These are phyloP conservation scores for Coturnix japonica DNA, from an alignment of 2,113 vertebrate species.

Conservation along the genomic window DNA sequence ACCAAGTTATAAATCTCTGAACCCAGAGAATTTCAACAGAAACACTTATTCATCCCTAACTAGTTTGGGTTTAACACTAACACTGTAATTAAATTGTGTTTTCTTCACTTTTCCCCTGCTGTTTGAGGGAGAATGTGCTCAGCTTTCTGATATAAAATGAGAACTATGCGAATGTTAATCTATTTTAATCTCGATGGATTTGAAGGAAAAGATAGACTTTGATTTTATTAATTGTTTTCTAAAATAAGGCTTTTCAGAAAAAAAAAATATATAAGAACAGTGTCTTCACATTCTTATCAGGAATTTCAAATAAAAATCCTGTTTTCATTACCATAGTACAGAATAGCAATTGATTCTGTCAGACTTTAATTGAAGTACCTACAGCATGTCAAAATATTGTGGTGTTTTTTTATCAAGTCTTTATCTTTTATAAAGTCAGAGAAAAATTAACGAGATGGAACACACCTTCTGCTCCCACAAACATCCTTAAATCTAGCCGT, in stretches of 20 bases:
- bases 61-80: slow-evolving; percentile 44
- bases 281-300: slow-evolving; percentile 34
- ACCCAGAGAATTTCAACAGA: slow-evolving; percentile 58
- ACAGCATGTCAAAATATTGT: slow-evolving; percentile 56
- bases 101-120: slow-evolving; percentile 66
- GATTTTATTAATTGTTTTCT: slow-evolving; percentile 69
- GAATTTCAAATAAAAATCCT: slow-evolving; percentile 66
- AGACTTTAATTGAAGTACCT: slow-evolving; percentile 52
- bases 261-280: background rate
- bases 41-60: slow-evolving; percentile 46
- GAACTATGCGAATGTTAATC: slow-evolving; percentile 59
- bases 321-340: slow-evolving; percentile 44
- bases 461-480: background rate
- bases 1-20: slow-evolving; percentile 55
- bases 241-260: slow-evolving; percentile 37
- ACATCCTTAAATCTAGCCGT: background rate
- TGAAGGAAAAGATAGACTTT: slow-evolving; percentile 59
- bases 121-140: slow-evolving; percentile 66
- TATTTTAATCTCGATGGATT: slow-evolving; percentile 54
- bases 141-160: slow-evolving; percentile 60
- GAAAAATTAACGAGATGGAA: slow-evolving; percentile 11
- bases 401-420: background rate
- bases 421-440: slow-evolving; percentile 49
- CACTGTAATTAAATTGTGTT: slow-evolving; percentile 64
- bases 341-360: slow-evolving; percentile 62